phyloP scores from a whole-genome alignment of 2,888 invertebrate genomes.

The Chironomus riparius region DNA sequence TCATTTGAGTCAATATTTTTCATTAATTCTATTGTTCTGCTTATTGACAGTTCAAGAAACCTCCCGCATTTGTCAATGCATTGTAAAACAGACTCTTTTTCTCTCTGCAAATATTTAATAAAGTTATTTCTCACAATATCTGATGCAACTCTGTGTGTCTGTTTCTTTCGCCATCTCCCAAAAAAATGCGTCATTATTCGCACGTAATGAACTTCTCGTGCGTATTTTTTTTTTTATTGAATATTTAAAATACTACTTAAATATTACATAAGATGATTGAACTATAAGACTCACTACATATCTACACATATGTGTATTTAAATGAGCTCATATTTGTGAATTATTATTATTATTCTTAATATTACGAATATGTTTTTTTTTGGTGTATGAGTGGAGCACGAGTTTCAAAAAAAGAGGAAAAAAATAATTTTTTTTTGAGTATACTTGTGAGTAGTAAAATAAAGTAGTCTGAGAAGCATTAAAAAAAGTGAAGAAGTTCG shows the following conservation, averaged over 20 bases:
- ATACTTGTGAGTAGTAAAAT: background rate
- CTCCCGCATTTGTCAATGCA: too few species aligned
- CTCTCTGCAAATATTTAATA: too few species aligned
- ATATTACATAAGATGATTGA: constrained; percentile 22
- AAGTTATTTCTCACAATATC: too few species aligned
- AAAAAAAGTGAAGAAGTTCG: background rate
- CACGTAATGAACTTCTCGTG: background rate
- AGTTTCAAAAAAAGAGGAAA: background rate
- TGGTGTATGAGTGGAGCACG: background rate
- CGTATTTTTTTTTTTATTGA: background rate
- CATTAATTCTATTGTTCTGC: too few species aligned
- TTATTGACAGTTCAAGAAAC: too few species aligned
- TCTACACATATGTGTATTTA: background rate
- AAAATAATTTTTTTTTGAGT: background rate
- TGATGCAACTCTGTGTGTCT: too few species aligned
- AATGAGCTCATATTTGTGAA: background rate
- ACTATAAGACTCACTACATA: background rate
- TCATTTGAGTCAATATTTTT: too few species aligned
- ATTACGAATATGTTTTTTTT: background rate
- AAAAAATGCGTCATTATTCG: too few species aligned
- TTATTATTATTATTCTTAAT: too few species aligned
- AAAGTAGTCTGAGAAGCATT: background rate
- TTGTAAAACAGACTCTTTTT: too few species aligned
- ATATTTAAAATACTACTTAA: background rate
- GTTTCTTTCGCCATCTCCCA: too few species aligned